Percentiles rank a stretch among this genome's conserved stretches.
phyloP scores from a whole-genome alignment of 1,140 invertebrate species.

The Aphidius gifuensis region DNA sequence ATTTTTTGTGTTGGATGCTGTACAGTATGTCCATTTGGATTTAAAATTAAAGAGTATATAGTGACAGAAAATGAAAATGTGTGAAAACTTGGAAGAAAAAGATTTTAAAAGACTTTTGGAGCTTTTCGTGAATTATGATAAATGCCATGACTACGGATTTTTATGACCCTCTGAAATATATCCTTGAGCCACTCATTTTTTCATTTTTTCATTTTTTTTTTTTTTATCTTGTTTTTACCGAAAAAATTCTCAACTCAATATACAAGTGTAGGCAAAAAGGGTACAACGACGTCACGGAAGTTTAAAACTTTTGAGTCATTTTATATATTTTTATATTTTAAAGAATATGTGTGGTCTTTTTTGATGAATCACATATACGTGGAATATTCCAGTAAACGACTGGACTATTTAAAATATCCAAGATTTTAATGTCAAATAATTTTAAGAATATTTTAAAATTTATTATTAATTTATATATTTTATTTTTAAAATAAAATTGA shows the following conservation, averaged over 20 bases:
- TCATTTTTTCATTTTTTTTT: no score
- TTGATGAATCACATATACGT: no score
- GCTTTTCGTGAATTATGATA: conserved; percentile 43
- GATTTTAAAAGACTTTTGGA: conserved; percentile 13
- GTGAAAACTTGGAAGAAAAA: background rate
- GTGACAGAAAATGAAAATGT: background rate
- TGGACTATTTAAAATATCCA: no score
- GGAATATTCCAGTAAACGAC: no score
- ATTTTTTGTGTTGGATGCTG: background rate
- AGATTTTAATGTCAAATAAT: no score
- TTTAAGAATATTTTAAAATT: no score
- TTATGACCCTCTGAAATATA: conserved; percentile 15
- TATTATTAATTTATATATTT: no score
- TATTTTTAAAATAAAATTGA: no score
- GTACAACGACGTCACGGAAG: no score
- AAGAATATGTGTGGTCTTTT: no score
- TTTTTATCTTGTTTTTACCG: background rate
- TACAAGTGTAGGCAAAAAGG: background rate
- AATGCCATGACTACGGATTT: conserved; percentile 37
- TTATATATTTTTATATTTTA: no score
- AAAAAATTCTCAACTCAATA: conserved; percentile 19
- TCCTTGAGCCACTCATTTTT: background rate
- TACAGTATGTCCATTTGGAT: background rate
- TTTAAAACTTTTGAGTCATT: no score
- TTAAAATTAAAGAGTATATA: background rate